A percentile compares a stretch with the other conserved stretches of the same genome.
These are phyloP conservation scores for Tachina grossa DNA, from an alignment of 2,888 invertebrate species.

Conservation along the genomic window DNA sequence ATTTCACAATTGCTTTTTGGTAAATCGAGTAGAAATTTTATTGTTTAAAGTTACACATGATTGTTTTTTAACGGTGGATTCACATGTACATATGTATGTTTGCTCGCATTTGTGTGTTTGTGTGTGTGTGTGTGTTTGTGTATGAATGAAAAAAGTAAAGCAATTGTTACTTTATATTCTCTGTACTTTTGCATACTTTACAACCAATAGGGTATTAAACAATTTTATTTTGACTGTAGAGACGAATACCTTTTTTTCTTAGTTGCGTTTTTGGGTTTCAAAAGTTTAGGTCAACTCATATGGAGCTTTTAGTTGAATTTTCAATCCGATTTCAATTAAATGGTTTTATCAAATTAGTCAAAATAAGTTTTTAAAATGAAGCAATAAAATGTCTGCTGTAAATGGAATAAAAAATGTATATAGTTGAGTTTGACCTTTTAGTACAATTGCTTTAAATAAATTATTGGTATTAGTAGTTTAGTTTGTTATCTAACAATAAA, in stretches of 20 bases:
- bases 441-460: not conserved
- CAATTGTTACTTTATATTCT: slow-evolving; percentile 5
- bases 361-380: slow-evolving; percentile 6
- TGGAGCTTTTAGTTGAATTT: slow-evolving; percentile 1
- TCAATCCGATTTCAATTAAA: slow-evolving; percentile 40
- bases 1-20: slow-evolving; percentile 69
- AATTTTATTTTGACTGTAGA: slow-evolving; percentile 2
- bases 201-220: slow-evolving; percentile 2
- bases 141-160: not conserved
- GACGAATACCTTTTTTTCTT: not conserved
- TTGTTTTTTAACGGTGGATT: slow-evolving; percentile 51
- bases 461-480: no score
- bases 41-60: slow-evolving; percentile 68
- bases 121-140: not conserved
- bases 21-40: slow-evolving; percentile 73
- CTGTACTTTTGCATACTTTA: slow-evolving; percentile 1
- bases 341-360: slow-evolving; percentile 40
- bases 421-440: not conserved
- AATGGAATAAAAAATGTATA: not conserved
- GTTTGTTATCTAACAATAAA: no score
- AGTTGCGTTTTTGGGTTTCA: not conserved
- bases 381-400: not conserved
- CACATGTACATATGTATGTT: not conserved
- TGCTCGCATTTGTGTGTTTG: not conserved
- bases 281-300: slow-evolving; percentile 33